A percentile compares a stretch with the other conserved stretches of the same genome.
phyloP scores from a whole-genome alignment of 2,888 invertebrate species.

The Choreutis nemorana region DNA sequence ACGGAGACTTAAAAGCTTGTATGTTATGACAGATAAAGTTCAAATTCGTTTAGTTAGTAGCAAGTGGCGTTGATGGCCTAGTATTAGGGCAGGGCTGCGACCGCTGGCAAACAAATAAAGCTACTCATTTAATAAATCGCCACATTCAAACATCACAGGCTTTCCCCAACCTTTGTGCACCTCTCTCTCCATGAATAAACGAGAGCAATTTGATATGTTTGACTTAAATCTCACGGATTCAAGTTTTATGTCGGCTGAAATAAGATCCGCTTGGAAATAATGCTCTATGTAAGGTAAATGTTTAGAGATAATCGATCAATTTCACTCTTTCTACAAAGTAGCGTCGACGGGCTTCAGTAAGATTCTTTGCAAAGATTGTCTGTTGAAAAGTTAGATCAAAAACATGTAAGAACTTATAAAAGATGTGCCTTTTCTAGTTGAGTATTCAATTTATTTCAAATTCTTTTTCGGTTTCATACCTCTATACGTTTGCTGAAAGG shows the following conservation, averaged over 20 bases:
- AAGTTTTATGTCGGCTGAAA: not conserved
- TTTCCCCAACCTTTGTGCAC: constrained; percentile 43
- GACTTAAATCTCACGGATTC: constrained; percentile 14
- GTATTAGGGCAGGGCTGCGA: constrained; percentile 35
- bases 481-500: too few relatives aligned
- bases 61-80: constrained; percentile 36
- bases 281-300: too few relatives aligned
- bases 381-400: too few relatives aligned
- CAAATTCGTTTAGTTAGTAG: constrained; percentile 29
- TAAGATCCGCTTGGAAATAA: too few relatives aligned
- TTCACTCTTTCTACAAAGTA: too few relatives aligned
- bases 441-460: too few relatives aligned
- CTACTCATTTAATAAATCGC: constrained; percentile 52
- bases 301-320: too few relatives aligned
- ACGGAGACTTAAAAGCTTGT: constrained; percentile 15
- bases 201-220: constrained; percentile 38
- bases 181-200: constrained; percentile 36
- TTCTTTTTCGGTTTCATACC: too few relatives aligned
- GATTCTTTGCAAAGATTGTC: too few relatives aligned
- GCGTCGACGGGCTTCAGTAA: too few relatives aligned
- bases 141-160: constrained; percentile 44
- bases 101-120: constrained; percentile 44
- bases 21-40: constrained; percentile 31
- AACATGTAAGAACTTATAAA: too few relatives aligned
- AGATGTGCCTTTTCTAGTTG: too few relatives aligned